These are phyloP conservation scores for Anser cygnoides DNA, from an alignment of 2,113 vertebrate species.

Conservation along the genomic window DNA sequence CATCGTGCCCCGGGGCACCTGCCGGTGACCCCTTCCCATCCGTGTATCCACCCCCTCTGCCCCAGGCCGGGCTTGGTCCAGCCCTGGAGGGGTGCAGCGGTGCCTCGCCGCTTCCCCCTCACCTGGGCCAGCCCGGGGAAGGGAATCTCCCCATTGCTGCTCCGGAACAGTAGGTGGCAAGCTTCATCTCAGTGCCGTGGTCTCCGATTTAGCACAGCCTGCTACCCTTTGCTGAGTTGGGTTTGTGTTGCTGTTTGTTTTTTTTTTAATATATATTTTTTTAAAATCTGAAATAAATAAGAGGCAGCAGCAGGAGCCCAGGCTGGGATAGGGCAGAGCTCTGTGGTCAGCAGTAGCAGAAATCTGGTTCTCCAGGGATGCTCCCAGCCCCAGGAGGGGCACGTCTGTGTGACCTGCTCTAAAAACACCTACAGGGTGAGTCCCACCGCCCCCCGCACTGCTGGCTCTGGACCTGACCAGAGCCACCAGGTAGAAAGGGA, in stretches of 20 bases:
- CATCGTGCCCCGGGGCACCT: not conserved
- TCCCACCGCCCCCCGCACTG: not conserved
- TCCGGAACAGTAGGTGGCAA: not conserved
- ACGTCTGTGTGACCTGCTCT: not conserved
- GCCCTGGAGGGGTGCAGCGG: rapidly evolving
- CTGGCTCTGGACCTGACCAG: not conserved
- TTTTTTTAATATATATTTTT: too few species aligned
- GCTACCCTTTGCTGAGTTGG: not conserved
- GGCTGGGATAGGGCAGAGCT: not conserved
- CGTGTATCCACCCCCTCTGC: not conserved
- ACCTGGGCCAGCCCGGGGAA: not conserved
- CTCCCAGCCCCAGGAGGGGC: not conserved
- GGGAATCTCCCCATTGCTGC: not conserved
- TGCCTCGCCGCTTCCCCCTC: not conserved
- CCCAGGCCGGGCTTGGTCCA: not conserved
- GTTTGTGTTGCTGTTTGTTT: too few species aligned
- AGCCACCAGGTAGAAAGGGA: not conserved
- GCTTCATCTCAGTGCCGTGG: too few species aligned
- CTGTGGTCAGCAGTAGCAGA: not conserved
- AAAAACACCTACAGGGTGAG: not conserved
- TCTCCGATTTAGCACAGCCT: not conserved
- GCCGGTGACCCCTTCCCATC: not conserved
- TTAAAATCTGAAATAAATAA: not conserved
- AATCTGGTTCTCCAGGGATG: not conserved
- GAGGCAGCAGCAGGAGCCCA: not conserved